phyloP scores from a whole-genome alignment of 2,113 vertebrate genomes.

The Crotophaga sulcirostris region DNA sequence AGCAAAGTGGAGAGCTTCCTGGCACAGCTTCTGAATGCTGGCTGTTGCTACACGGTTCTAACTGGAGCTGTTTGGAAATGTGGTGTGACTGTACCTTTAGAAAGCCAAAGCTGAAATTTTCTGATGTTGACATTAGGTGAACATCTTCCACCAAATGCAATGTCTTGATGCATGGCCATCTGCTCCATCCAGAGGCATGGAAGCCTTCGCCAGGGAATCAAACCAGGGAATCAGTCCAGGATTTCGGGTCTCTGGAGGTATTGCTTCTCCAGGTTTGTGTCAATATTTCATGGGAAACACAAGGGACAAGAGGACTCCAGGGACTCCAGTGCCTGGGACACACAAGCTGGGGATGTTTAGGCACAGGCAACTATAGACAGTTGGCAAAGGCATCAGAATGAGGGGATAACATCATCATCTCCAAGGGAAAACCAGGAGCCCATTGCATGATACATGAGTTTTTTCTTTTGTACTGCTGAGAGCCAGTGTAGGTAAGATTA shows the following conservation, averaged over 20 bases:
- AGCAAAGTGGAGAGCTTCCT: slow-evolving; percentile 33
- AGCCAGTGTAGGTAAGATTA: not conserved
- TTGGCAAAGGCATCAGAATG: not conserved
- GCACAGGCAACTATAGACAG: not conserved
- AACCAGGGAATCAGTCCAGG: rapidly evolving
- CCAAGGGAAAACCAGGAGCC: not conserved
- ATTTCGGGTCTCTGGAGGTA: not conserved
- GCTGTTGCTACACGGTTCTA: not conserved
- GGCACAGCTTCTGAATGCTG: slow-evolving; percentile 20
- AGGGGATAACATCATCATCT: not conserved
- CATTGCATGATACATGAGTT: not conserved
- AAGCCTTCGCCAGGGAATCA: not conserved
- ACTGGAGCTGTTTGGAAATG: slow-evolving; percentile 23
- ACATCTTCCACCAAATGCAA: not conserved
- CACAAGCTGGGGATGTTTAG: not conserved
- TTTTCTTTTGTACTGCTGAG: not conserved
- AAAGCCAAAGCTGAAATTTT: slow-evolving; percentile 45
- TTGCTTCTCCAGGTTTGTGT: not conserved
- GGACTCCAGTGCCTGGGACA: not conserved
- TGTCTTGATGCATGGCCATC: not conserved
- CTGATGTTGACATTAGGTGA: slow-evolving; percentile 38
- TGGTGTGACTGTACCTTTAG: not conserved
- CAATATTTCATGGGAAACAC: not conserved
- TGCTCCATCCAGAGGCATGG: not conserved
- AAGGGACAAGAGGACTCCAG: not conserved